phyloP scores from a whole-genome alignment of 2,888 invertebrate species.

The Limenitis arthemis region DNA sequence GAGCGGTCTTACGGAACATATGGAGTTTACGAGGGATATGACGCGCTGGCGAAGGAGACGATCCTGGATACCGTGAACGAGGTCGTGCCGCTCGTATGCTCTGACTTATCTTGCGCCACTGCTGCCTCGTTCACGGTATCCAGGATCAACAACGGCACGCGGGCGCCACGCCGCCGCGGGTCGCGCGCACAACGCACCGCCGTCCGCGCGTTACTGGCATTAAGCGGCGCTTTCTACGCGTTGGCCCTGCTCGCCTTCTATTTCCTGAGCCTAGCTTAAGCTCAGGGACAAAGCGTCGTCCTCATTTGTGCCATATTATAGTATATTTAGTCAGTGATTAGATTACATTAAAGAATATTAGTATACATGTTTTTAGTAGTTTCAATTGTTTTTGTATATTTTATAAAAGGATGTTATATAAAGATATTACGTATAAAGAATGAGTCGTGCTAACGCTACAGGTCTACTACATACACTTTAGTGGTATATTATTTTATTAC shows the following conservation, averaged over 20 bases:
- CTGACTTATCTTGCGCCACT: constrained; percentile 25
- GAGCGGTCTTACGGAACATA: constrained; percentile 19
- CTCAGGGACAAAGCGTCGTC: background rate
- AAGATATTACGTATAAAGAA: too few relatives aligned
- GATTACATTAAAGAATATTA: too few relatives aligned
- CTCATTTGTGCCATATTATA: constrained; percentile 3
- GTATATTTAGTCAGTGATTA: background rate
- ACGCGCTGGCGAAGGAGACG: constrained; percentile 18
- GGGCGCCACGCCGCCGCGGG: constrained; percentile 30
- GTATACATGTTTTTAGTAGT: too few relatives aligned
- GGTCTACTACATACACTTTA: too few relatives aligned
- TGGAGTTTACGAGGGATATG: constrained; percentile 26
- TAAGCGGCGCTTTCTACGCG: constrained; percentile 58
- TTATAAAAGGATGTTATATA: too few relatives aligned
- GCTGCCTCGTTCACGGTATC: too few relatives aligned
- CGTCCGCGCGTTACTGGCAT: constrained; percentile 70
- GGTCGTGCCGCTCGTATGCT: constrained; percentile 29
- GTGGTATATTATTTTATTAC: too few relatives aligned
- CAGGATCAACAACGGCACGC: constrained; percentile 46
- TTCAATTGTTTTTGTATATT: too few relatives aligned
- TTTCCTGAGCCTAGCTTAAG: constrained; percentile 52
- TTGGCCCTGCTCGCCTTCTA: constrained; percentile 56
- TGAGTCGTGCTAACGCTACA: too few relatives aligned
- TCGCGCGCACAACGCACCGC: constrained; percentile 36
- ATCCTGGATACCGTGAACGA: background rate